phyloP scores from a whole-genome alignment of 2,797 vertebrate genomes.

The Ateles fusciceps region DNA sequence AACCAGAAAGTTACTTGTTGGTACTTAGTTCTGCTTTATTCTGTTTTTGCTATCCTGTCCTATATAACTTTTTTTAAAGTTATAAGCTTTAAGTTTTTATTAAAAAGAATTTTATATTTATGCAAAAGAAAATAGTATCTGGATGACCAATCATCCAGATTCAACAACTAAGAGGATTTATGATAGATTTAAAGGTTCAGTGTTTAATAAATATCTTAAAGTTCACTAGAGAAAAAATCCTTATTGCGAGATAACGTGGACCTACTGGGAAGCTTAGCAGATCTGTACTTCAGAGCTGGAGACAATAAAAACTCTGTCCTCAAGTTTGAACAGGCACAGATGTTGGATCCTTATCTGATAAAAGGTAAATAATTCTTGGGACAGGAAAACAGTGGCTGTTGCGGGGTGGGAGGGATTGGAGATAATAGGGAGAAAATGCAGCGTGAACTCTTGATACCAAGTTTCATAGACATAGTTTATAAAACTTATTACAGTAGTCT shows the following conservation, averaged over 20 bases:
- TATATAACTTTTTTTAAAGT: background rate
- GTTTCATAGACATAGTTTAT: background rate
- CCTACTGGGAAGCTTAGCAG: slow-evolving; percentile 95
- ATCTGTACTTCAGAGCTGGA: slow-evolving; percentile 97
- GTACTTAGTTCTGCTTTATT: slow-evolving; percentile 26
- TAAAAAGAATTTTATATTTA: background rate
- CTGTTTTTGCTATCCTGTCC: background rate
- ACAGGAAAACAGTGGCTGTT: background rate
- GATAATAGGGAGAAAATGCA: background rate
- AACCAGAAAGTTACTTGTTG: slow-evolving; percentile 8
- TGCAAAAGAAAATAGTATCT: background rate
- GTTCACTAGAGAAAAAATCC: slow-evolving; percentile 99
- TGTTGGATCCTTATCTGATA: slow-evolving; percentile 98
- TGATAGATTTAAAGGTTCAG: slow-evolving; percentile 28
- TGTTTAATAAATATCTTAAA: slow-evolving; percentile 77
- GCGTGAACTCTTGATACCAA: background rate
- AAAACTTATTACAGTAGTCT: background rate
- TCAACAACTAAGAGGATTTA: background rate
- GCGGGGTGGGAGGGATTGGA: background rate
- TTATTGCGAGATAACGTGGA: slow-evolving; percentile 97
- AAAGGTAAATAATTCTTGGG: slow-evolving; percentile 87
- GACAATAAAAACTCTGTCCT: slow-evolving; percentile 98
- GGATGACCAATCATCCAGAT: background rate
- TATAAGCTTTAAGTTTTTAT: slow-evolving; percentile 10
- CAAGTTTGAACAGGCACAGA: slow-evolving; percentile 99